Evolutionary conservation across 1,140 invertebrate genomes (phyloP), one percentile per base, ranked within the genome.

Genomic region (Cydia pomonella): DNA sequence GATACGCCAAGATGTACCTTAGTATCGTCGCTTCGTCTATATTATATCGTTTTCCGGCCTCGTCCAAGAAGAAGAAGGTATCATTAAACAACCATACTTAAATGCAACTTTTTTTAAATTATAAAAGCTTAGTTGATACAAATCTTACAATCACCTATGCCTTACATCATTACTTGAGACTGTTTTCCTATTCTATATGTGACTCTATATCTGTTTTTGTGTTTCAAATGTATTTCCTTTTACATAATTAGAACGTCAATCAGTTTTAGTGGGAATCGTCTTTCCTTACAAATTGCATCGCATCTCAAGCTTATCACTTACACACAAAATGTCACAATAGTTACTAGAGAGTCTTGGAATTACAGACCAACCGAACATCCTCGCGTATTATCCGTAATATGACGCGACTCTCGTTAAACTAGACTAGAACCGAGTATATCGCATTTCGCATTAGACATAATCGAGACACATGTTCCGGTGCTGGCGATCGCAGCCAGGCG

Each of bases 401-500:
- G 63, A 69, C 64, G 64, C 64, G 64, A 33, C 7, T 18, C 29
- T 41, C 13, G 64, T 69, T 69, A 33, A 33, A 69, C 9, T 69
- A 41, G 27, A 33, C 44, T 53, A 18, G 66, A 73, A 72, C 47
- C 12, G 72, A 73, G 72, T 73, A 75, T 79, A 80, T 78, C 79
- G 77, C 78, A 76, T 75, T 78, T 78, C 78, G 77, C 75, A 74
- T 72, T 73, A 71, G 76, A 74, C 80, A 77, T 81, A 81, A 83
- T 83, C 79, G 78, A 83, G 82, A 81, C 80, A 80, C 79, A 81
- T 83, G 78, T 74, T 77, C 76, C 73, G 72, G 77, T 76, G 77
- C 80, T 83, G 53, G 53, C 21, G 64, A 69, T 69, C 64, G 64
- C 29, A 69, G 29, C 25, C 63, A 64, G 12, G 63, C 63, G 63